Percentiles rank a stretch among this genome's conserved stretches.
phyloP scores from a whole-genome alignment of 2,113 vertebrate species.

The Ovibos moschatus region DNA sequence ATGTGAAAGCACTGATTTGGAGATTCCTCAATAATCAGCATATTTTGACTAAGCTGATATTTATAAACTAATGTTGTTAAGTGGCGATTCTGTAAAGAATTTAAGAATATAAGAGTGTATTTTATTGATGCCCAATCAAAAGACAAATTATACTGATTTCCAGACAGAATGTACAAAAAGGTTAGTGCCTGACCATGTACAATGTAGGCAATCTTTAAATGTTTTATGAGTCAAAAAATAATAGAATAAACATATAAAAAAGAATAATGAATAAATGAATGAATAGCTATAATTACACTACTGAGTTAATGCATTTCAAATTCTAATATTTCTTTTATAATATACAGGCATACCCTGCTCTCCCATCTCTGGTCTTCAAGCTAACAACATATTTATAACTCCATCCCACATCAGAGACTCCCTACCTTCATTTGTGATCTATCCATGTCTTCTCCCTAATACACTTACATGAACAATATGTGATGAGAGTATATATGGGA shows the following conservation, averaged over 20 bases:
- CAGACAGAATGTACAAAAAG: not conserved
- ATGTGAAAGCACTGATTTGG: not conserved
- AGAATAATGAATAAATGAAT: not conserved
- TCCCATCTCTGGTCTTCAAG: not conserved
- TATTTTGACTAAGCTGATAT: not conserved
- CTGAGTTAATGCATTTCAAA: not conserved
- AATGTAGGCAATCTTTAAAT: not conserved
- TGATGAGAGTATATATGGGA: not conserved
- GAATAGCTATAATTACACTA: not conserved
- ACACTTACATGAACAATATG: not conserved
- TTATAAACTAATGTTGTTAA: not conserved
- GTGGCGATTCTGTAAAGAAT: not conserved
- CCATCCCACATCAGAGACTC: not conserved
- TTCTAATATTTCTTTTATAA: not conserved
- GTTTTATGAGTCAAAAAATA: not conserved
- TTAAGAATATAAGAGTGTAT: not conserved
- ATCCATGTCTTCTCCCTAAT: not conserved
- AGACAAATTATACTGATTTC: not conserved
- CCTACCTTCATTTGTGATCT: not conserved
- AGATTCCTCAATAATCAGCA: not conserved
- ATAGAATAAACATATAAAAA: not conserved
- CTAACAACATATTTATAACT: not conserved
- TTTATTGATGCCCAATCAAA: not conserved
- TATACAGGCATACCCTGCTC: not conserved
- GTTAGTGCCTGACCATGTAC: not conserved